These are phyloP conservation scores for Notodonta ziczac DNA, from an alignment of 2,888 invertebrate species.

Conservation along the genomic window DNA sequence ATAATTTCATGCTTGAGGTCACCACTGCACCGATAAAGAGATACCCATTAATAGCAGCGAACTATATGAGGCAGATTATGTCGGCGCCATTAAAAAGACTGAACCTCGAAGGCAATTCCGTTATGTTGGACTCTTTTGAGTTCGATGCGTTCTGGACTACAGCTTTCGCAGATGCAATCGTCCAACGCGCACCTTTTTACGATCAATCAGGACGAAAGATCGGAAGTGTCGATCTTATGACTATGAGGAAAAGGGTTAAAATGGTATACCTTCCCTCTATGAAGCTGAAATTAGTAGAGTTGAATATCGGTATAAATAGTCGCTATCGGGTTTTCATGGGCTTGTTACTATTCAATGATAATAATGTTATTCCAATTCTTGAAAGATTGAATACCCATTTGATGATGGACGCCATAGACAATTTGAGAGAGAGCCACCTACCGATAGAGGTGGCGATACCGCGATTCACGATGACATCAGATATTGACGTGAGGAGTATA, in stretches of 20 bases:
- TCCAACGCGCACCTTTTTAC: constrained; percentile 22
- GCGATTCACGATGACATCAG: constrained; percentile 13
- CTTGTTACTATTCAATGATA: constrained; percentile 5
- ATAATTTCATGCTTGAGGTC: constrained; percentile 20
- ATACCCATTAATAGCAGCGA: constrained; percentile 18
- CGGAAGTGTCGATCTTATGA: constrained; percentile 29
- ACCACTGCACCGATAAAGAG: constrained; percentile 23
- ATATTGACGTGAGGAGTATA: constrained; percentile 11
- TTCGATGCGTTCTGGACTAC: constrained; percentile 12
- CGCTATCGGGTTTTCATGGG: constrained; percentile 16
- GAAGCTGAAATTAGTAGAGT: constrained; percentile 18
- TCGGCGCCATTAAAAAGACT: constrained; percentile 3
- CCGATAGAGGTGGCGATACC: constrained; percentile 27
- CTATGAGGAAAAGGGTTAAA: constrained; percentile 17
- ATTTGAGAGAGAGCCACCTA: constrained; percentile 10
- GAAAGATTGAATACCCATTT: neutral
- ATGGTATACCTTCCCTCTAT: constrained; percentile 1
- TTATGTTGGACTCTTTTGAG: constrained; percentile 26
- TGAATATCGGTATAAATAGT: constrained; percentile 17
- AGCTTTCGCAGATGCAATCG: constrained; percentile 16
- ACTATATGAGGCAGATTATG: constrained; percentile 20
- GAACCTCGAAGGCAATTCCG: constrained; percentile 31
- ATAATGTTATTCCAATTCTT: neutral
- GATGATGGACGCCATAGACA: constrained; percentile 14
- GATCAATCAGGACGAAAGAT: constrained; percentile 16